phyloP scores from a whole-genome alignment of 53 echinoderm and acorn worm species.

The Apostichopus leukothele region DNA sequence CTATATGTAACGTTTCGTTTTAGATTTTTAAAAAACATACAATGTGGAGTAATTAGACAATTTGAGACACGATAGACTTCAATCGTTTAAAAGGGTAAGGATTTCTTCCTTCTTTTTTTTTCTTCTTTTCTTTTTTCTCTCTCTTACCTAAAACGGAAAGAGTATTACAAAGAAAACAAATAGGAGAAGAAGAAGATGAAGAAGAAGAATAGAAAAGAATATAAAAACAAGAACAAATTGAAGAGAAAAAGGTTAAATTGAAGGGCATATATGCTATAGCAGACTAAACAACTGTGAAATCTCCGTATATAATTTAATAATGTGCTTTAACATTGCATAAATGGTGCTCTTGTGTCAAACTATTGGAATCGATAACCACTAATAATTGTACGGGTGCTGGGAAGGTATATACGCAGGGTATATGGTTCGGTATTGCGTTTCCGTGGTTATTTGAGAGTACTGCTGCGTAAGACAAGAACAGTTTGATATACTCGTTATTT shows the following conservation, averaged over 20 bases:
- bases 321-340: neutral
- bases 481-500: too few species aligned
- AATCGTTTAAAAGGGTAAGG: neutral
- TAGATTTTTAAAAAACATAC: conserved; percentile 9
- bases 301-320: neutral
- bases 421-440: too few species aligned
- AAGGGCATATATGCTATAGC: too few species aligned
- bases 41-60: conserved; percentile 41
- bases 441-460: too few species aligned
- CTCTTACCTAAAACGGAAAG: too few species aligned
- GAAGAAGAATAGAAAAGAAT: neutral
- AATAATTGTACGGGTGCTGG: too few species aligned
- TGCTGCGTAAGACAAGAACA: too few species aligned
- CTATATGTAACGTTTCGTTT: conserved; percentile 22
- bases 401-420: too few species aligned
- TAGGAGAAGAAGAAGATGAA: neutral
- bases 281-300: neutral
- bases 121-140: too few species aligned
- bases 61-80: neutral
- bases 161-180: too few species aligned
- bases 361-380: neutral
- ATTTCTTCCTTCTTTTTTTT: too few species aligned
- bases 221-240: neutral
- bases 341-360: neutral
- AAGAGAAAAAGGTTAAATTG: neutral